These are phyloP conservation scores for Epizoanthus stellaris DNA, from an alignment of 92 coral and sea anemone genomes.

Conservation along the genomic window DNA sequence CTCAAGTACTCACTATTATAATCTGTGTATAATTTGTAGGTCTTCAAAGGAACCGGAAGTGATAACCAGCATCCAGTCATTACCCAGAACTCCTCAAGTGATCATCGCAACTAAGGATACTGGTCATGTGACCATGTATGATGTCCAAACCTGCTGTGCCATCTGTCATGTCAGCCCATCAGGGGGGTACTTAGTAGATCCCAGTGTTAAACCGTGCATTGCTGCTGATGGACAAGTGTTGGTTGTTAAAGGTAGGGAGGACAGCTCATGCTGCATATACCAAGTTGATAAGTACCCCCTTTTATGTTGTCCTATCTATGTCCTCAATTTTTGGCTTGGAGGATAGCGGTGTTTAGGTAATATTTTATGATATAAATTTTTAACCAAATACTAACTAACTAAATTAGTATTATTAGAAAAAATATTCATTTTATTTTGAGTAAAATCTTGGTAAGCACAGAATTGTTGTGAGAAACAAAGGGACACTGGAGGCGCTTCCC, in stretches of 20 bases:
- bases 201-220: constrained; percentile 53
- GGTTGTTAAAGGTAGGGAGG: constrained; percentile 59
- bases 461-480: too few species aligned
- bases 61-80: constrained; percentile 49
- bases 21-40: constrained; percentile 33
- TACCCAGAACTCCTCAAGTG: constrained; percentile 77
- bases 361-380: too few species aligned
- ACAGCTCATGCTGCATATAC: not conserved
- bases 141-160: constrained; percentile 60
- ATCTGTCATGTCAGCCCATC: constrained; percentile 78
- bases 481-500: too few species aligned
- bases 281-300: too few species aligned
- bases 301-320: too few species aligned
- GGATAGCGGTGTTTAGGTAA: too few species aligned
- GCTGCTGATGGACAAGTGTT: constrained; percentile 74
- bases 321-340: too few species aligned
- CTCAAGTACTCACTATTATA: not conserved
- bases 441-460: too few species aligned
- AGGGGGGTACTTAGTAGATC: constrained; percentile 56
- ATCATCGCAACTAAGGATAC: constrained; percentile 65
- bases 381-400: too few species aligned
- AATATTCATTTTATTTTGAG: too few species aligned
- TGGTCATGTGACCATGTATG: constrained; percentile 74
- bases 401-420: too few species aligned
- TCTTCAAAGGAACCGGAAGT: constrained; percentile 71